phyloP scores from a whole-genome alignment of 1,140 invertebrate genomes.

The Tetragnatha versicolor region DNA sequence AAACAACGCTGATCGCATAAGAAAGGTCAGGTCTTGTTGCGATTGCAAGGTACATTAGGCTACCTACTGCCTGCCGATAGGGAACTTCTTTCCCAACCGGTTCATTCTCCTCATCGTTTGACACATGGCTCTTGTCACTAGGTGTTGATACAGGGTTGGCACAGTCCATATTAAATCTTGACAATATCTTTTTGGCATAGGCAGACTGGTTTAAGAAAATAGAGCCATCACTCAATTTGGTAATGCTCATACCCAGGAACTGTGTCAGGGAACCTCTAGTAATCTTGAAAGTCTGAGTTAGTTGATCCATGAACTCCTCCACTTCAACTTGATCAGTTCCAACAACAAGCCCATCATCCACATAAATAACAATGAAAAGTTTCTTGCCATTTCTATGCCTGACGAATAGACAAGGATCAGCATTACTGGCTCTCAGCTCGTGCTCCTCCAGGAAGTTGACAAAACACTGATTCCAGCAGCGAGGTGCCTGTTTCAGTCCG shows the following conservation, averaged over 20 bases:
- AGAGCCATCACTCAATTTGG: conserved; percentile 8
- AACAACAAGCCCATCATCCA: conserved; percentile 66
- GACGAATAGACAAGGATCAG: conserved; percentile 51
- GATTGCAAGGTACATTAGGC: conserved; percentile 64
- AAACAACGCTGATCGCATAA: conserved; percentile 61
- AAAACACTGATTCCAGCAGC: conserved; percentile 62
- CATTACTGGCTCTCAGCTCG: not conserved
- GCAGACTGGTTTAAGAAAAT: conserved; percentile 37
- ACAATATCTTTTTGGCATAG: conserved; percentile 37
- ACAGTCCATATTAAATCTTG: conserved; percentile 48
- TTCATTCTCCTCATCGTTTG: not conserved
- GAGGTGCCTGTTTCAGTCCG: conserved; percentile 64
- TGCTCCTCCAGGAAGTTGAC: not conserved
- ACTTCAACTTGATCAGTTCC: conserved; percentile 26
- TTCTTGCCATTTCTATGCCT: not conserved
- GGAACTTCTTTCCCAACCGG: conserved; percentile 23
- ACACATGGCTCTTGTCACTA: not conserved
- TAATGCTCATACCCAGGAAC: conserved; percentile 47
- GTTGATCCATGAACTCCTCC: conserved; percentile 1
- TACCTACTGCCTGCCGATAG: conserved; percentile 39
- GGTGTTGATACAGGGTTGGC: conserved; percentile 47
- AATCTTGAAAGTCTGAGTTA: conserved; percentile 40
- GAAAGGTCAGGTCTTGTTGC: conserved; percentile 66
- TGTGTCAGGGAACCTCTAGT: not conserved
- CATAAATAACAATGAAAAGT: conserved; percentile 64